Base-by-base conservation (phyloP, 2,113 vertebrate genomes). In the Calypte anna region DNA sequence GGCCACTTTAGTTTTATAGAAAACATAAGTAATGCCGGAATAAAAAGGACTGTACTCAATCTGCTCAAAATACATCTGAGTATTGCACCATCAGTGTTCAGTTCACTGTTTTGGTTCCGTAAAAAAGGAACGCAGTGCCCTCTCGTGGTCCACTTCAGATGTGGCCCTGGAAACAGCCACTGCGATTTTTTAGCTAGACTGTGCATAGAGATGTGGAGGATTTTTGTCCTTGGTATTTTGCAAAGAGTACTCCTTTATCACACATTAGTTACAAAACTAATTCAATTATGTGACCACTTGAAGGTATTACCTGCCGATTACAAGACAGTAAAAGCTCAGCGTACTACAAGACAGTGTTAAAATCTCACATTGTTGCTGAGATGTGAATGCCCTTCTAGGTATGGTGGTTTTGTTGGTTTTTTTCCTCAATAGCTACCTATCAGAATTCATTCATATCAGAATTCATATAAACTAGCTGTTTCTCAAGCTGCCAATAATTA, bases 121-220 rank as follows among this genome's bases (percentile, higher is more conserved):
- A 22, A 10, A 2, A 40, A 84, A 96, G 97, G 93, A 82, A 91
- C 82, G 92, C 95, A 94, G 80, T 96, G 97, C 98, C 98, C 97
- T 96, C 98, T 98, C 81, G 97, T 97, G 98, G 96, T 84, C 14
- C 14, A 31, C 57, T 33, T 22, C 31, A 40, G 25, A 5, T 28
- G 69, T 53, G 76, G 80, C 44, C 64, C 58, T 88, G 66, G 55
- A 1, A n/a, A 62, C n/a, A 88, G 5, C 14, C 25, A 0, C 48
- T n/a, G 15, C 2, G 4, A 2, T 36, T 63, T 57, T 87, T 51
- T 22, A 9, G 31, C 22, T 18, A 36, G 61, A 3, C 68, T 18
- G 23, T 23, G 14, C 10, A n/a, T 27, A 74, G 61, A 24, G 38
- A 2, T 27, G 12, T 2, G 6, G 7, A 73, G 7, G 10, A 7